Base-by-base conservation (phyloP, 2,113 vertebrate genomes). In the Triplophysa dalaica region DNA sequence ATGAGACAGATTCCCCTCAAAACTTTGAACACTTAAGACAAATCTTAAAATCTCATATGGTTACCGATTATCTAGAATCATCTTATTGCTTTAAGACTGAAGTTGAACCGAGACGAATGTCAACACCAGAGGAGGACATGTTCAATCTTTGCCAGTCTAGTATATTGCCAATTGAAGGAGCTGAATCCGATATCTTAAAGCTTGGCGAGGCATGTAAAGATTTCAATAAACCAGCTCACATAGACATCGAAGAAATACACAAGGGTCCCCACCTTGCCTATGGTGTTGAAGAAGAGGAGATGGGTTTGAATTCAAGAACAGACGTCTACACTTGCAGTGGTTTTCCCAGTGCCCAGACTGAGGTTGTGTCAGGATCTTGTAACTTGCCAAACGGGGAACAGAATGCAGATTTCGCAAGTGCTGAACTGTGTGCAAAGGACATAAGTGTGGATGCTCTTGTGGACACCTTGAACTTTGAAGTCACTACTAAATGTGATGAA, bases 271-370 rank as follows among this genome's bases (percentile, higher is more conserved):
- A 13, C 10, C 17, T 52, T 10, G 17, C 19, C 73, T 45, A 26
- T 50, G 12, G 21, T 60, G 72, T 48, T 54, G 22, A 58, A 67
- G 78, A 58, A 13, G 33, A 78, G 62, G 43, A 65, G 22, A 58
- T 60, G 17, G 29, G 63, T 45, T 45, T 69, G 45, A 29, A 70
- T 38, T n/a, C 33, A 12, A 52, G 19, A 19, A 33, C 3, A 12
- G 21, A 78, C 17, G 19, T 78, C 33, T 17, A 58, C 52, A 48
- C 64, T 24, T 19, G 41, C 29, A 0, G 8, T 54, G 7, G 21
- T 70, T 69, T 54, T n/a, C 21, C 62, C 43, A 43, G 26, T 22
- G 68, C 78, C 43, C 69, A 48, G 48, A 58, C 43, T 2, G 41
- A 22, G 45, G 38, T n/a, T 43, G 24, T 38, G 22, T 62, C 58